A percentile compares a stretch with the other conserved stretches of the same genome.
These are phyloP conservation scores for Shinisaurus crocodilurus DNA, from an alignment of 2,113 vertebrate species.

Conservation along the genomic window DNA sequence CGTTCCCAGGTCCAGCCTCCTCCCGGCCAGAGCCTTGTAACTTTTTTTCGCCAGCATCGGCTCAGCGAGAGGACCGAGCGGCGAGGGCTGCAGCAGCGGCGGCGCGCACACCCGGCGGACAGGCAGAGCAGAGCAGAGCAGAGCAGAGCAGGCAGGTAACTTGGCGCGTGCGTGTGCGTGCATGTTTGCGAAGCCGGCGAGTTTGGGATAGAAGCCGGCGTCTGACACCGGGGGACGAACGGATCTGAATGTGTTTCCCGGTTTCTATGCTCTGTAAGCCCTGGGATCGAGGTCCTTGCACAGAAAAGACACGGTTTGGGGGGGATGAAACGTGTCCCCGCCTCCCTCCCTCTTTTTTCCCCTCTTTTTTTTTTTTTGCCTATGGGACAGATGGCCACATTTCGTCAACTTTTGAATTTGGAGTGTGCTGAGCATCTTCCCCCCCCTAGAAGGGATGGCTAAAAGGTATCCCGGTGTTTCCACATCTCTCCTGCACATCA, in stretches of 20 bases:
- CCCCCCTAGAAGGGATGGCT: not conserved
- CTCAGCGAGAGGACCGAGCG: not conserved
- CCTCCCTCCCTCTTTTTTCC: too few species aligned
- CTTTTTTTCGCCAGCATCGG: slow-evolving; percentile 59
- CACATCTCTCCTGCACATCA: too few species aligned
- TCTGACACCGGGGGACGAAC: not conserved
- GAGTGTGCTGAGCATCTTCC: not conserved
- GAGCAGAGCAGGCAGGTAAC: slow-evolving; percentile 67
- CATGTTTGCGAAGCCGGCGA: fast-evolving
- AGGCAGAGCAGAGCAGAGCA: not conserved
- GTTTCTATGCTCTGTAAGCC: not conserved
- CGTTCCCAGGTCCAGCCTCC: slow-evolving; percentile 69
- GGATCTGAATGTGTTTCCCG: not conserved
- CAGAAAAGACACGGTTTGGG: not conserved
- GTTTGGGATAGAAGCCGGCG: not conserved
- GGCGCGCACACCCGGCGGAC: not conserved
- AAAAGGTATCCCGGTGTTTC: too few species aligned
- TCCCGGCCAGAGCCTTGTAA: slow-evolving; percentile 61
- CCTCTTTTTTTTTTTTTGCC: too few species aligned
- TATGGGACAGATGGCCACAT: not conserved
- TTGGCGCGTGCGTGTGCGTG: not conserved
- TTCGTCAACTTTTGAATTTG: not conserved
- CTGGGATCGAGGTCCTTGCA: not conserved
- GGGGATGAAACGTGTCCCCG: too few species aligned
- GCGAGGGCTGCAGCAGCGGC: not conserved